Percentiles rank a stretch among this genome's conserved stretches.
phyloP scores from a whole-genome alignment of 2,888 invertebrate species.

The Eupithecia insigniata region DNA sequence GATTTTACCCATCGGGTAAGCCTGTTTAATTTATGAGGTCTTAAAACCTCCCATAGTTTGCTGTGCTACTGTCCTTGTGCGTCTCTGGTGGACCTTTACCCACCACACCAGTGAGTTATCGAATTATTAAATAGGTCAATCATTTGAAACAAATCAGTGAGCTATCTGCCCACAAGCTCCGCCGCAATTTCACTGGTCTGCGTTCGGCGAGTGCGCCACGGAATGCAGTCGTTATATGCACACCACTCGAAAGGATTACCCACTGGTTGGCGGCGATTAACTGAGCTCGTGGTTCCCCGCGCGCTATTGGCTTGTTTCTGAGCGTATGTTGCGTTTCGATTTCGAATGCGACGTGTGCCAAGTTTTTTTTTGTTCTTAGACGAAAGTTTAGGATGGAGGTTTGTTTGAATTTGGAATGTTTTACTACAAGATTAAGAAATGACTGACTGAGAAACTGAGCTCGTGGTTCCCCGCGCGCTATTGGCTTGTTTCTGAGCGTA shows the following conservation, averaged over 20 bases:
- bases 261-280: conserved; percentile 78
- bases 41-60: too few species aligned
- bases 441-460: conserved; percentile 77
- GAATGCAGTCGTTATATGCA: conserved; percentile 78
- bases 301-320: conserved; percentile 69
- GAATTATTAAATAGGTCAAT: not conserved
- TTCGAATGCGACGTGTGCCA: conserved; percentile 48
- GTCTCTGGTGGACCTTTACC: not conserved
- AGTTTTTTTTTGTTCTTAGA: not conserved
- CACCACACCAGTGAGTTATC: not conserved
- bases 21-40: not conserved
- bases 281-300: conserved; percentile 70
- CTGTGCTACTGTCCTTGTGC: not conserved
- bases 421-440: conserved; percentile 27
- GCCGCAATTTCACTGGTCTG: conserved; percentile 66
- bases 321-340: conserved; percentile 64
- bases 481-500: conserved; percentile 70
- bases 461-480: conserved; percentile 68
- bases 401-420: conserved; percentile 55
- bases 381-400: not conserved
- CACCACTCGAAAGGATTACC: conserved; percentile 80
- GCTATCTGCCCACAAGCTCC: conserved; percentile 40
- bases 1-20: not conserved
- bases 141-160: conserved; percentile 9
- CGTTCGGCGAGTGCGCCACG: conserved; percentile 58